A percentile compares a stretch with the other conserved stretches of the same genome.
These are phyloP conservation scores for Heliconius hermathena DNA, from an alignment of 1,140 invertebrate genomes.

Conservation along the genomic window DNA sequence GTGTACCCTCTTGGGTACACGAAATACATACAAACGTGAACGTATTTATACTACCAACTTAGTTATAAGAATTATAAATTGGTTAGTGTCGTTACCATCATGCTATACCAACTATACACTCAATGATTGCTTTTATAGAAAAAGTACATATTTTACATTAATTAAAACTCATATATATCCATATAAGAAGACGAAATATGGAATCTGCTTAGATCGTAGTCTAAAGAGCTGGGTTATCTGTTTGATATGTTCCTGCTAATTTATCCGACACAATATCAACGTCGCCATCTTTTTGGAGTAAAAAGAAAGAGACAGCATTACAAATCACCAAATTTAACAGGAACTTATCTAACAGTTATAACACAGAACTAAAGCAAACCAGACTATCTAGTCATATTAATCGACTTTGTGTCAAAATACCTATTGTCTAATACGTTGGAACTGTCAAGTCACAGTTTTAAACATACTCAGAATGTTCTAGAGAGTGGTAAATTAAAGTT, in stretches of 20 bases:
- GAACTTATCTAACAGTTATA: neutral
- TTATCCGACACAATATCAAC: neutral
- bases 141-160: slow-evolving; percentile 7
- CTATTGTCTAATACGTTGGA: neutral
- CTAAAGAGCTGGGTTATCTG: neutral
- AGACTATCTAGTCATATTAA: neutral
- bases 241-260: neutral
- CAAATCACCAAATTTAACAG: neutral
- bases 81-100: neutral
- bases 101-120: neutral
- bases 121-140: slow-evolving; percentile 3
- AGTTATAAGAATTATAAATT: neutral
- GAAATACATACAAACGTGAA: neutral
- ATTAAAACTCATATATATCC: neutral
- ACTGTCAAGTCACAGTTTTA: neutral
- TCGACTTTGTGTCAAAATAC: neutral
- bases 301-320: neutral
- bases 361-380: neutral
- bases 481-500: neutral
- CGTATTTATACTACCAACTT: neutral
- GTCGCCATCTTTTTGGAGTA: neutral
- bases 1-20: too few relatives aligned
- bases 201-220: neutral
- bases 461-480: too few relatives aligned
- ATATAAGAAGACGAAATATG: neutral